These are phyloP conservation scores for Poecilia wingei DNA, from an alignment of 2,797 vertebrate species.

Conservation along the genomic window DNA sequence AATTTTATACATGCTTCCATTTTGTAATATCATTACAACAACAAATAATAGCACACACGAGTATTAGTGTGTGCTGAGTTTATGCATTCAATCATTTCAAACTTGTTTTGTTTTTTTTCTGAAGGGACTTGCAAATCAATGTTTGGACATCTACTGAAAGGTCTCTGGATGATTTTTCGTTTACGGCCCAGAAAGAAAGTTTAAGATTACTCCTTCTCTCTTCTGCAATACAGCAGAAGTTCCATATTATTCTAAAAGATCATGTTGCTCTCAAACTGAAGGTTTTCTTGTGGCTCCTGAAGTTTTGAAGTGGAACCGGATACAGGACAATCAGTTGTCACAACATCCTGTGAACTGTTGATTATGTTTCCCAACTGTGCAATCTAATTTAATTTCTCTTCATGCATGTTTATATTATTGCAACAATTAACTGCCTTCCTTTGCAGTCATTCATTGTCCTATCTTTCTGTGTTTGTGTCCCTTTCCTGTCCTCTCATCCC, in stretches of 20 bases:
- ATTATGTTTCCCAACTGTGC: background rate
- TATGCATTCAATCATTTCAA: background rate
- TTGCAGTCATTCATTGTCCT: background rate
- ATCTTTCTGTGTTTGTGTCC: background rate
- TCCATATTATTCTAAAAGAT: background rate
- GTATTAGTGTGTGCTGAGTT: background rate
- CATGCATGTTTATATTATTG: conserved; percentile 4
- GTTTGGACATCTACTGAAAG: background rate
- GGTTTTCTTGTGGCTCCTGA: background rate
- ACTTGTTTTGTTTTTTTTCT: background rate
- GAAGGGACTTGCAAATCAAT: background rate
- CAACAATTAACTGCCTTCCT: conserved; percentile 1
- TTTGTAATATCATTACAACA: background rate
- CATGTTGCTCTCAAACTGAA: background rate
- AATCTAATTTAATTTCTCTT: background rate
- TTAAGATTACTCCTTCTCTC: background rate
- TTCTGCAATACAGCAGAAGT: background rate
- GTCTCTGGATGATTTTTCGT: background rate
- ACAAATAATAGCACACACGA: background rate
- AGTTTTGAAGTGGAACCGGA: background rate
- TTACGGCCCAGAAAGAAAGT: no score
- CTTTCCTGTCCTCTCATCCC: background rate
- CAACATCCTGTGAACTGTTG: background rate
- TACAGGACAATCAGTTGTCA: background rate
- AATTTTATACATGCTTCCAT: background rate